Evolutionary conservation across 2,113 vertebrate genomes (phyloP).

Genomic region (Hippocampus guttulatus): DNA sequence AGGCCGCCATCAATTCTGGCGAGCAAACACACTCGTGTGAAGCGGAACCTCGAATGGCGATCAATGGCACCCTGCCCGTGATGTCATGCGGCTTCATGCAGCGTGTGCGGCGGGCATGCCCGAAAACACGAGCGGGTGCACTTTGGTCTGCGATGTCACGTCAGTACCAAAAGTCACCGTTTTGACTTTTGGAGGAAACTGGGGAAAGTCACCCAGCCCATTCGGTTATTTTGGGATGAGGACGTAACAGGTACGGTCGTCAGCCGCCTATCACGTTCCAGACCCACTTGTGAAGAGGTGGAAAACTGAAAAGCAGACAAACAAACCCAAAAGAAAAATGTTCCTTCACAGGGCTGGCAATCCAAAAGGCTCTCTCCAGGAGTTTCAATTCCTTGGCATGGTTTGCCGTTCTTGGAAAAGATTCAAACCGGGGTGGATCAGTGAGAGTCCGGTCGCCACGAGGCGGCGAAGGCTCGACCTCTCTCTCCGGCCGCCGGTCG

Average conservation of each 20-base stretch:
- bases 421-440: slow-evolving; percentile 12
- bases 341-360: too few species aligned
- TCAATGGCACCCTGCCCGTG: slow-evolving; percentile 59
- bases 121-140: slow-evolving; percentile 9
- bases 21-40: slow-evolving; percentile 10
- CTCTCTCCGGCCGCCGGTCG: slow-evolving; percentile 37
- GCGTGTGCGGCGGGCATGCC: background rate
- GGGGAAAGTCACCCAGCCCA: background rate
- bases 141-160: background rate
- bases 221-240: background rate
- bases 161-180: background rate
- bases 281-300: too few species aligned
- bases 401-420: background rate
- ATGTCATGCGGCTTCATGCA: slow-evolving; percentile 46
- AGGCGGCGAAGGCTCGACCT: slow-evolving; percentile 57
- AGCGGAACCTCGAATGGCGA: slow-evolving; percentile 66
- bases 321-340: too few species aligned
- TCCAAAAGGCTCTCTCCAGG: too few species aligned
- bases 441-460: slow-evolving; percentile 26
- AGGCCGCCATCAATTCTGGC: slow-evolving; percentile 65
- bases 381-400: too few species aligned
- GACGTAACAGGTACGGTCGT: background rate
- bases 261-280: too few species aligned
- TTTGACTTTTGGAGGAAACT: background rate
- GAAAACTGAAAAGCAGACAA: too few species aligned